Percentiles rank a stretch among this genome's conserved stretches.
Conservation (phyloP, 2,797 vertebrate genomes). For the Rhyacichthys aspro region DNA sequence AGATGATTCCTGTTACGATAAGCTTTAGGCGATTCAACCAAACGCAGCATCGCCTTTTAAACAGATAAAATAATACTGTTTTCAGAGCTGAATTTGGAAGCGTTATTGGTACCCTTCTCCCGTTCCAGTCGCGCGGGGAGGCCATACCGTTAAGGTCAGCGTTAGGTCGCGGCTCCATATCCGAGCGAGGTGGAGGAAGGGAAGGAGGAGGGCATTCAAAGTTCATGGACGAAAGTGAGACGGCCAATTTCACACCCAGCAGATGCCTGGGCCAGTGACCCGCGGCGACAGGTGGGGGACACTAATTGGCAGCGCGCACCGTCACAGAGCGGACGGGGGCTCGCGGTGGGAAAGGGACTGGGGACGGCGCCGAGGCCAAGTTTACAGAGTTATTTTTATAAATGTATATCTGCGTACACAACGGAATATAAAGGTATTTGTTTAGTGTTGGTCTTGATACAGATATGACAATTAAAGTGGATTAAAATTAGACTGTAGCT, state of each 20-base stretch:
- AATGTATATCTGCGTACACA: too few species aligned
- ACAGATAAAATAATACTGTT: neutral
- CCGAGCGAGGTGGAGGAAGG: neutral
- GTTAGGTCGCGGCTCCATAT: slow-evolving; percentile 40
- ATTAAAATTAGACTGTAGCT: too few species aligned
- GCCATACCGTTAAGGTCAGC: slow-evolving; percentile 64
- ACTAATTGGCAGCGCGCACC: slow-evolving; percentile 67
- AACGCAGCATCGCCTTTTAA: too few species aligned
- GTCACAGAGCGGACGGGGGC: slow-evolving; percentile 27
- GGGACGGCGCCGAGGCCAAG: too few species aligned
- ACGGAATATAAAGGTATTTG: too few species aligned
- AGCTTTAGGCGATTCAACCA: too few species aligned
- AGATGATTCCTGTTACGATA: too few species aligned
- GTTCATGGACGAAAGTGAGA: slow-evolving; percentile 73
- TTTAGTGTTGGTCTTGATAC: too few species aligned
- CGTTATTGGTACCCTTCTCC: slow-evolving; percentile 31
- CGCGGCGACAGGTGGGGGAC: slow-evolving; percentile 70
- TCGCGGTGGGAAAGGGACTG: slow-evolving; percentile 31
- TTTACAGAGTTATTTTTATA: too few species aligned
- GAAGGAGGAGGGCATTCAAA: slow-evolving; percentile 39
- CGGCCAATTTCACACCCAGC: slow-evolving; percentile 71
- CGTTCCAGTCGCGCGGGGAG: slow-evolving; percentile 31
- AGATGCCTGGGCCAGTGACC: slow-evolving; percentile 71
- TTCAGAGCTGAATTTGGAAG: slow-evolving; percentile 15
- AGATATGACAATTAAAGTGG: too few species aligned